Base-by-base conservation (phyloP, 2,113 vertebrate species). In the Toxostoma redivivum region DNA sequence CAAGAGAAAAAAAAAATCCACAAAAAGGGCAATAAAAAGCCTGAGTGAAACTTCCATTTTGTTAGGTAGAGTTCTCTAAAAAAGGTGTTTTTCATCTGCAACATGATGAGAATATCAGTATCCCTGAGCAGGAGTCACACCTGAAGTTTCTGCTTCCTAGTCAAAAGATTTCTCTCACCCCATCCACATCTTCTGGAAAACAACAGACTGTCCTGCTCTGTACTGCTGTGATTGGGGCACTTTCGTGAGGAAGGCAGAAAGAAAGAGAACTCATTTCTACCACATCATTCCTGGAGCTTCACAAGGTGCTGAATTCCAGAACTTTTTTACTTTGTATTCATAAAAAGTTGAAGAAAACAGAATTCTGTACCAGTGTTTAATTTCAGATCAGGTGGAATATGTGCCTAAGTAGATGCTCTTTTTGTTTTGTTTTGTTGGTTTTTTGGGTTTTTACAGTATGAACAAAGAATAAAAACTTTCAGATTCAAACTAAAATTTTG, bases 11-110 rank as follows among this genome's bases (percentile, higher is more conserved):
- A 82, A 77, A 51, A 44, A 23, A 28, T 58, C 40, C 65, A 71
- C 31, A 50, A 16, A 33, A 67, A 64, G 37, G 12, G 11, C 0
- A 0, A 56, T 35, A 42, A 73, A 81, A 90, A 12, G 44, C 20
- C 9, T 24, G 11, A 38, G 22, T 0, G 1, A 90, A 81, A 64
- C 4, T 62, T 71, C 15, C 16, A 13, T 65, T 82, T 58, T 76
- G 3, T 60, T 15, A 10, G 6, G 28, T 69, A 28, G 93, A 65
- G 0, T 61, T 79, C 23, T 48, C 23, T 31, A 7, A 17, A 89
- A 89, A 84, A 57, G 2, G 4, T 37, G 5, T 4, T 4, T 69
- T 88, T 51, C 27, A 28, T 37, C 22, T 40, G 53, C 23, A 67
- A 86, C 88, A 80, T 57, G 79, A 31, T 2, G 2, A 64, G 44